Percentiles rank a stretch among this genome's conserved stretches.
These are phyloP conservation scores for Phyllopteryx taeniolatus DNA, from an alignment of 2,113 vertebrate species.

Conservation along the genomic window DNA sequence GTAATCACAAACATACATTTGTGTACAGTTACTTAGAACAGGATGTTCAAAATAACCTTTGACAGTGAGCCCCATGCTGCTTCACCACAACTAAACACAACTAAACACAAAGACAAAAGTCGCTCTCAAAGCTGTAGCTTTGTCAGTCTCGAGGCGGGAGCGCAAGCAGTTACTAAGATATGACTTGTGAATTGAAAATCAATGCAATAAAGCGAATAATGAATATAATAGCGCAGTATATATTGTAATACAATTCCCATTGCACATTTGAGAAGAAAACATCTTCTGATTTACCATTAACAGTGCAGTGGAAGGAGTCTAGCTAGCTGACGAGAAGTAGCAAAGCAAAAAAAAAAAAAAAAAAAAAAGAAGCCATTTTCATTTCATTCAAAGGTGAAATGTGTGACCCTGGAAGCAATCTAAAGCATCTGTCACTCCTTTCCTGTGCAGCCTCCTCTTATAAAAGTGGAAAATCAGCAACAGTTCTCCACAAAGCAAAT, in stretches of 20 bases:
- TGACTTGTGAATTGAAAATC: too few relatives aligned
- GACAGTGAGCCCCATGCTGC: too few relatives aligned
- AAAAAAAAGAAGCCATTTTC: slow-evolving; percentile 14
- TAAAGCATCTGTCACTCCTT: slow-evolving; percentile 47
- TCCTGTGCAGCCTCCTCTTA: slow-evolving; percentile 26
- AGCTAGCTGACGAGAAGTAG: slow-evolving; percentile 2
- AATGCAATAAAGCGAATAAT: too few relatives aligned
- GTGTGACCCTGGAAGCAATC: slow-evolving; percentile 48
- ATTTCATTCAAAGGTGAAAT: slow-evolving; percentile 34
- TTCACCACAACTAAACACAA: too few relatives aligned
- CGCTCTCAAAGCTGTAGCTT: too few relatives aligned
- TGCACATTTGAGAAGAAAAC: background rate
- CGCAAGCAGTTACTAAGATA: too few relatives aligned
- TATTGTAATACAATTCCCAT: background rate
- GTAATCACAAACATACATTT: background rate
- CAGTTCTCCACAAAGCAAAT: background rate
- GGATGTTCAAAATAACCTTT: too few relatives aligned
- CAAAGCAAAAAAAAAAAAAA: slow-evolving; percentile 10
- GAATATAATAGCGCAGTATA: too few relatives aligned
- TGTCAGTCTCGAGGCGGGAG: too few relatives aligned
- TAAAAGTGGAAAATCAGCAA: slow-evolving; percentile 6
- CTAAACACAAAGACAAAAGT: too few relatives aligned
- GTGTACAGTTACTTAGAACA: too few relatives aligned
- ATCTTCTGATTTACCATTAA: background rate
- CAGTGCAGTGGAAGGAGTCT: background rate